Percentiles rank a stretch among this genome's conserved stretches.
Conservation (phyloP, 1,140 invertebrate species). For the Belonocnema kinseyi region DNA sequence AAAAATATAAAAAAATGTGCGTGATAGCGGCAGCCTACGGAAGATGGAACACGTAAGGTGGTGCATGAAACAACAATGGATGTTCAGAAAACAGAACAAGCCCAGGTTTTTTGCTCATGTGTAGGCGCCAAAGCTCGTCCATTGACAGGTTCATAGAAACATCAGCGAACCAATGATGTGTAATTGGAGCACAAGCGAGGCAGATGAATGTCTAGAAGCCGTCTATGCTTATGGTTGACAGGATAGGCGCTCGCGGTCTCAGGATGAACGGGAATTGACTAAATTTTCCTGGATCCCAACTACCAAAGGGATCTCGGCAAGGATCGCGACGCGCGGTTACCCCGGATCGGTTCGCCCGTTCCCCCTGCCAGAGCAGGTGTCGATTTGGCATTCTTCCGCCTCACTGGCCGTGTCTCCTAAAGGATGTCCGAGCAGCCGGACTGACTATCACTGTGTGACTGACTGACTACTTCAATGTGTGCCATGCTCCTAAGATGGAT, state of each 20-base stretch:
- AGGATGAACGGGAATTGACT: slow-evolving; percentile 65
- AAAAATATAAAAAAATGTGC: slow-evolving; percentile 52
- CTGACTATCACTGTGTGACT: slow-evolving; percentile 55
- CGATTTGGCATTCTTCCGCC: slow-evolving; percentile 38
- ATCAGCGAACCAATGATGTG: slow-evolving; percentile 50
- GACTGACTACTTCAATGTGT: slow-evolving; percentile 45
- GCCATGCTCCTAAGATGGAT: slow-evolving; percentile 67
- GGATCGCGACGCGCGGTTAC: slow-evolving; percentile 54
- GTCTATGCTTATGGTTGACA: slow-evolving; percentile 43
- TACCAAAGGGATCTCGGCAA: slow-evolving; percentile 47
- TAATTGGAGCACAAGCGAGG: slow-evolving; percentile 46
- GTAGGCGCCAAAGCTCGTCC: slow-evolving; percentile 64
- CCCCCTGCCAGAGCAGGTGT: slow-evolving; percentile 33
- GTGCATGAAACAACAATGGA: slow-evolving; percentile 55
- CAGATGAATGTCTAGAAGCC: slow-evolving; percentile 43
- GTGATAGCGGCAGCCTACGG: slow-evolving; percentile 68
- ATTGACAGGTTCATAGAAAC: slow-evolving; percentile 59
- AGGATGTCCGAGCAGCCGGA: slow-evolving; percentile 53
- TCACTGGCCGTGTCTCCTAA: slow-evolving; percentile 45
- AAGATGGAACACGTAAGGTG: slow-evolving; percentile 63
- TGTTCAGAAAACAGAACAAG: slow-evolving; percentile 73
- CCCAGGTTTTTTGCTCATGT: slow-evolving; percentile 61
- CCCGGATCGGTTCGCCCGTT: slow-evolving; percentile 32
- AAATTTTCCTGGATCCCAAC: slow-evolving; percentile 59
- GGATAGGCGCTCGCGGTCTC: slow-evolving; percentile 47